A percentile compares a stretch with the other conserved stretches of the same genome.
phyloP scores from a whole-genome alignment of 2,888 invertebrate genomes.

The Meteorus colon region DNA sequence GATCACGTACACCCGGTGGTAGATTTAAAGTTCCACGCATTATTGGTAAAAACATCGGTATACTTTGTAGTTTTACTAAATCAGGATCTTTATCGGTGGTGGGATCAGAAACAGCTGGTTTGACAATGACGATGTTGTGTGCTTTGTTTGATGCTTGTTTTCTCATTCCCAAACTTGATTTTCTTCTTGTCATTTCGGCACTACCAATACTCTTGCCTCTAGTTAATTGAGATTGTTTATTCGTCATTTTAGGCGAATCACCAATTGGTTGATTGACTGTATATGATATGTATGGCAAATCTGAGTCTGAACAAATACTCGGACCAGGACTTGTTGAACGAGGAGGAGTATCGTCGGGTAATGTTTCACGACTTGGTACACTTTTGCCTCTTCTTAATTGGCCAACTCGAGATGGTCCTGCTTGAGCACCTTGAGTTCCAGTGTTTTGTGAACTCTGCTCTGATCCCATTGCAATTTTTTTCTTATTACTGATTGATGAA shows the following conservation, averaged over 20 bases:
- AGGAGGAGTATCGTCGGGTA: constrained; percentile 75
- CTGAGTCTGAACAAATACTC: constrained; percentile 91
- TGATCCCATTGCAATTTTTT: constrained; percentile 64
- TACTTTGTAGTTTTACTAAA: constrained; percentile 82
- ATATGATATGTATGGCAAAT: constrained; percentile 93
- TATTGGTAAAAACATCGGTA: constrained; percentile 94
- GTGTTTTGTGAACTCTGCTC: constrained; percentile 69
- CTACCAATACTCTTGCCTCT: constrained; percentile 66
- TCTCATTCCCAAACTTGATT: constrained; percentile 60
- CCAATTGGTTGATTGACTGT: constrained; percentile 92
- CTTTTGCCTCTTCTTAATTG: constrained; percentile 70
- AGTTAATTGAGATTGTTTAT: constrained; percentile 74
- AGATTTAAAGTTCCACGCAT: constrained; percentile 91
- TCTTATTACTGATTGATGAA: neutral
- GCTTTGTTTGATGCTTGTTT: constrained; percentile 68
- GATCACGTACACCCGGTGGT: constrained; percentile 87
- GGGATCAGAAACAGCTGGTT: constrained; percentile 79
- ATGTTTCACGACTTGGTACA: constrained; percentile 66
- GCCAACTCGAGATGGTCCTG: constrained; percentile 54
- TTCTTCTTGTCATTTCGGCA: constrained; percentile 64
- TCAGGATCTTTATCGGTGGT: constrained; percentile 85
- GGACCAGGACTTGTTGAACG: constrained; percentile 89
- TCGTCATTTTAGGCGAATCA: constrained; percentile 88
- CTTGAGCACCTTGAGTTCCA: constrained; percentile 53
- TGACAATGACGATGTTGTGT: constrained; percentile 87